phyloP scores from a whole-genome alignment of 2,888 invertebrate species.

The Volucella bombylans region DNA sequence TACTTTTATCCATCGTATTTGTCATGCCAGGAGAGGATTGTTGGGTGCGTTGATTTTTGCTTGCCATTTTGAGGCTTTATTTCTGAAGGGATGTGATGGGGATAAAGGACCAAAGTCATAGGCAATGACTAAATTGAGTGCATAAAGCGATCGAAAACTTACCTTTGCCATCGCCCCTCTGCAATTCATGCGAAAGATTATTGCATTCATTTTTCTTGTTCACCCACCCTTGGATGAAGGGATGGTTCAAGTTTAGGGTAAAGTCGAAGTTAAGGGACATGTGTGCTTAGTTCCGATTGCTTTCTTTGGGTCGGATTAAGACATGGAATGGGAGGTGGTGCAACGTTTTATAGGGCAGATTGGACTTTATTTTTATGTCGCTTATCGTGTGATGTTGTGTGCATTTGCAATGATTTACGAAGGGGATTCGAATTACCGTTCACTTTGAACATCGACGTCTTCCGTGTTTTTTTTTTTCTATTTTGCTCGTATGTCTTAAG shows the following conservation, averaged over 20 bases:
- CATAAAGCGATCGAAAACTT: constrained; percentile 35
- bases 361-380: constrained; percentile 9
- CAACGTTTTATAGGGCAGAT: constrained; percentile 25
- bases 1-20: constrained; percentile 64
- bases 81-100: constrained; percentile 18
- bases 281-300: constrained; percentile 62
- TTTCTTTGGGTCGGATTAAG: constrained; percentile 63
- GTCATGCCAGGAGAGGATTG: constrained; percentile 55
- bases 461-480: background rate
- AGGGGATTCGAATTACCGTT: constrained; percentile 50
- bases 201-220: constrained; percentile 70
- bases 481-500: too few species aligned
- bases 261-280: constrained; percentile 10
- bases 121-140: constrained; percentile 53
- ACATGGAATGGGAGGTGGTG: constrained; percentile 16
- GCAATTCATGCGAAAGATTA: constrained; percentile 67
- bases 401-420: constrained; percentile 65
- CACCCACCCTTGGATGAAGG: constrained; percentile 32
- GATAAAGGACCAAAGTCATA: constrained; percentile 31
- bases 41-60: constrained; percentile 49
- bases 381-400: constrained; percentile 57
- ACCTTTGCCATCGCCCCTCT: constrained; percentile 20
- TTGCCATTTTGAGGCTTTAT: background rate
- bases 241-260: constrained; percentile 10
- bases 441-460: background rate